Evolutionary conservation across 35 echinoderm and acorn worm species (phyloP), one percentile per base, ranked within the genome.

Genomic region (Acanthaster planci): DNA sequence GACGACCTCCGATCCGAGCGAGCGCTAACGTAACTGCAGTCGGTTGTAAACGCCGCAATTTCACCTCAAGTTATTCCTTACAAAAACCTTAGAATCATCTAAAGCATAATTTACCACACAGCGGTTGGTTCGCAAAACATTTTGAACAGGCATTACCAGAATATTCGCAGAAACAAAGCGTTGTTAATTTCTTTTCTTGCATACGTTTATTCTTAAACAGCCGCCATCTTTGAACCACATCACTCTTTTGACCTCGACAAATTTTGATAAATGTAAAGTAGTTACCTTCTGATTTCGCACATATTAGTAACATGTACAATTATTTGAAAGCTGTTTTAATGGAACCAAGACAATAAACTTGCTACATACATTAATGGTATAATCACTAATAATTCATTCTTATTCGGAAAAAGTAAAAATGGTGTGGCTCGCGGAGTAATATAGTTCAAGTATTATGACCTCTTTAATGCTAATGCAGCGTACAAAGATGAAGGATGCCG

Each of bases 401-500:
- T 47, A 12, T 12, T 6, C 4, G 12, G 12, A 12, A 47, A 4
- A 47, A 47, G 42, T 47, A 4, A 6, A 47, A 47, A 47, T 72
- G 22, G 64, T 14, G 34, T 14, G 26, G 0, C 7, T 31, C 19
- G 64, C 64, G 64, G 64, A 72, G 64, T 72, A 9, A 72, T 72
- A 31, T 72, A 27, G 26, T 72, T 72, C 10, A 31, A 72, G 30
- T 72, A 72, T 72, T 72, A 72, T 72, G 64, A 72, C 64, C 64
- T 72, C 64, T 72, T 72, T 72, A 72, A 72, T 72, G 64, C 64
- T 72, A 72, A 72, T 72, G 14, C 30, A 19, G 34, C 64, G 30
- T 72, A 72, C 64, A 34, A 72, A 72, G 64, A 72, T 72, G 64
- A 72, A 72, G 64, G 64, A 72, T 72, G 64, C 64, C 64, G 64